These are phyloP conservation scores for Ichneumoninae sp. DNA, from an alignment of 2,888 invertebrate genomes.

Conservation along the genomic window DNA sequence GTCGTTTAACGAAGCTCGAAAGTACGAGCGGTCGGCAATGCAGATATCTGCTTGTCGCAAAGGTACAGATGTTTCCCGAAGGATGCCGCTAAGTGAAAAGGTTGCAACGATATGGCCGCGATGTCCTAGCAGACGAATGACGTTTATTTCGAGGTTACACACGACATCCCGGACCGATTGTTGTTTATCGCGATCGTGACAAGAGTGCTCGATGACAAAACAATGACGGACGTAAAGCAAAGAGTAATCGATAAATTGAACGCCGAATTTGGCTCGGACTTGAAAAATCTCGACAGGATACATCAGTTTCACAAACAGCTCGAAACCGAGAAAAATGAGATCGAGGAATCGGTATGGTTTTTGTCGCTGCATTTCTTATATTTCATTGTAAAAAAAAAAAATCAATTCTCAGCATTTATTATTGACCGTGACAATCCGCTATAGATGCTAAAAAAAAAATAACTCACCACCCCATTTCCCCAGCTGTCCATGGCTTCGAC, in stretches of 20 bases:
- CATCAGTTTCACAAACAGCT: conserved; percentile 84
- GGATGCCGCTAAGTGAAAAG: no score
- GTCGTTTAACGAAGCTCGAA: no score
- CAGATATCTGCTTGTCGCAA: no score
- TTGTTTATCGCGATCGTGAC: conserved; percentile 11
- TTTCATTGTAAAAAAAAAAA: conserved; percentile 14
- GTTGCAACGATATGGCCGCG: no score
- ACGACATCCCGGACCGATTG: neutral
- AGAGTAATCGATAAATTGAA: conserved; percentile 85
- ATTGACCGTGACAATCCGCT: conserved; percentile 5
- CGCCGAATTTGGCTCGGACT: conserved; percentile 85
- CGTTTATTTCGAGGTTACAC: neutral
- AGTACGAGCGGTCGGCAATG: no score
- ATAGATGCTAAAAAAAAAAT: neutral
- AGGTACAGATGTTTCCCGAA: no score
- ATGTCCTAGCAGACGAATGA: neutral
- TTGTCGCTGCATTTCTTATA: conserved; percentile 20
- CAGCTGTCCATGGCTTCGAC: conserved; percentile 88
- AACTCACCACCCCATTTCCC: conserved; percentile 58
- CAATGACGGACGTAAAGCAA: conserved; percentile 79
- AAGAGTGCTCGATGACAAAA: conserved; percentile 11
- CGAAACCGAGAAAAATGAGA: conserved; percentile 82
- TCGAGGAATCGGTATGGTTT: conserved; percentile 84
- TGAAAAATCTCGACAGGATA: conserved; percentile 86
- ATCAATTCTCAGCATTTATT: neutral